Evolutionary conservation across 1,140 invertebrate genomes (phyloP).

Genomic region (Neelides sp.): DNA sequence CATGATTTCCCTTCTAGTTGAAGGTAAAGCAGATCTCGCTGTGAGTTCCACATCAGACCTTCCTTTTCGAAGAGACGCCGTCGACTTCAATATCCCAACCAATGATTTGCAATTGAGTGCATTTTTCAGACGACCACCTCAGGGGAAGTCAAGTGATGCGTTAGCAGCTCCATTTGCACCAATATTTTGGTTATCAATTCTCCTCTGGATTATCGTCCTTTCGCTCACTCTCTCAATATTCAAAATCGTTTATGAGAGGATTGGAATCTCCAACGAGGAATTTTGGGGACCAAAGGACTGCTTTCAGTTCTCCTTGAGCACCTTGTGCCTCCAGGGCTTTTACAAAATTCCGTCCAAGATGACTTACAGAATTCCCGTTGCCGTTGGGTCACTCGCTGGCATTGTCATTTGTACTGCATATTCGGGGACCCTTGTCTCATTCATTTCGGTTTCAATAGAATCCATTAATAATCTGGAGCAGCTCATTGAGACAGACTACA

Average conservation of each 20-base stretch:
- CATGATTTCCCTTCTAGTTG: slow-evolving; percentile 17
- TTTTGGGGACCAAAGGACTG: slow-evolving; percentile 11
- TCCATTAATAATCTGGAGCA: slow-evolving; percentile 5
- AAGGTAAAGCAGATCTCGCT: slow-evolving; percentile 8
- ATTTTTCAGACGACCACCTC: slow-evolving; percentile 9
- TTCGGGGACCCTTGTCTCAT: slow-evolving; percentile 15
- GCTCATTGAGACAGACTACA: slow-evolving; percentile 4
- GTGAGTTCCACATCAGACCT: slow-evolving; percentile 11
- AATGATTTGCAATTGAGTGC: slow-evolving; percentile 4
- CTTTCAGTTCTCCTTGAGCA: slow-evolving; percentile 10
- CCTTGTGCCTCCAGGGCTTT: slow-evolving; percentile 9
- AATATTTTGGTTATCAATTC: slow-evolving; percentile 5
- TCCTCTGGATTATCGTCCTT: neutral
- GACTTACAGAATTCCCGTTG: slow-evolving; percentile 7
- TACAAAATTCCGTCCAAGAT: neutral
- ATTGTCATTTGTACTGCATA: slow-evolving; percentile 12
- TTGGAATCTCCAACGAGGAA: neutral
- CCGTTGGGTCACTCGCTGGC: neutral
- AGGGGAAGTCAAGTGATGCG: neutral
- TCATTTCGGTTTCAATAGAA: slow-evolving; percentile 12
- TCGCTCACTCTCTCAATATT: neutral
- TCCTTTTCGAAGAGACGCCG: slow-evolving; percentile 10
- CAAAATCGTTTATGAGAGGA: neutral
- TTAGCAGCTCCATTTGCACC: slow-evolving; percentile 7
- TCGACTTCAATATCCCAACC: slow-evolving; percentile 21